Conservation (phyloP, 2,113 vertebrate genomes). For the Ceyx cyanopectus region DNA sequence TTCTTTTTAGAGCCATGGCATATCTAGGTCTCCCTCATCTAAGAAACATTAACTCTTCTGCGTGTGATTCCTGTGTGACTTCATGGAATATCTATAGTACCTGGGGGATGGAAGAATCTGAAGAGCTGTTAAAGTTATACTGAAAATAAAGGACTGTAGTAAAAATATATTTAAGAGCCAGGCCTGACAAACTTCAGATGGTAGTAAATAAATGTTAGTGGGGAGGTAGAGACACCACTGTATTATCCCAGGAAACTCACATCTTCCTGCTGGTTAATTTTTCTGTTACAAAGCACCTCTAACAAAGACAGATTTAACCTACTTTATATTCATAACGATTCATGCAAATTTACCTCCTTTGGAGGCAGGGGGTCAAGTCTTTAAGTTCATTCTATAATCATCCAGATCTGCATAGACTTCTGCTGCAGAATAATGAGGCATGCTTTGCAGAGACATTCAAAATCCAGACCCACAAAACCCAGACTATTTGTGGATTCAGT, state of each 20-base stretch:
- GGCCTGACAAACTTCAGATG: neutral
- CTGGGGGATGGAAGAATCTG: neutral
- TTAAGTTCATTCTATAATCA: conserved; percentile 10
- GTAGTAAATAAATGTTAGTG: neutral
- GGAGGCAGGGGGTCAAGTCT: conserved; percentile 1
- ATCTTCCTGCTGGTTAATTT: neutral
- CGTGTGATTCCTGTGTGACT: neutral
- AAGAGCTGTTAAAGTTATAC: neutral
- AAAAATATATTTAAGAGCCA: neutral
- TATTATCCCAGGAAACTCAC: neutral
- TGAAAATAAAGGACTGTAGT: neutral
- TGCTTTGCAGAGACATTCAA: neutral
- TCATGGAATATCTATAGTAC: neutral
- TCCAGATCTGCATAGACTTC: neutral
- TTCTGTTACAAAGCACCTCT: neutral
- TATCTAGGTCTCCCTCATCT: conserved; percentile 58
- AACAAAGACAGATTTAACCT: conserved; percentile 36
- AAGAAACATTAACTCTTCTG: conserved; percentile 23
- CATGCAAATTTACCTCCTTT: conserved; percentile 9
- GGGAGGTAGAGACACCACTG: neutral
- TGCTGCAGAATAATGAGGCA: neutral
- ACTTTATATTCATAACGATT: conserved; percentile 27
- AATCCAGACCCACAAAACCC: neutral
- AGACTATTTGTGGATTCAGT: neutral
- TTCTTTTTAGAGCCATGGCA: conserved; percentile 37